phyloP scores from a whole-genome alignment of 2,797 vertebrate species.

The Alauda arvensis region DNA sequence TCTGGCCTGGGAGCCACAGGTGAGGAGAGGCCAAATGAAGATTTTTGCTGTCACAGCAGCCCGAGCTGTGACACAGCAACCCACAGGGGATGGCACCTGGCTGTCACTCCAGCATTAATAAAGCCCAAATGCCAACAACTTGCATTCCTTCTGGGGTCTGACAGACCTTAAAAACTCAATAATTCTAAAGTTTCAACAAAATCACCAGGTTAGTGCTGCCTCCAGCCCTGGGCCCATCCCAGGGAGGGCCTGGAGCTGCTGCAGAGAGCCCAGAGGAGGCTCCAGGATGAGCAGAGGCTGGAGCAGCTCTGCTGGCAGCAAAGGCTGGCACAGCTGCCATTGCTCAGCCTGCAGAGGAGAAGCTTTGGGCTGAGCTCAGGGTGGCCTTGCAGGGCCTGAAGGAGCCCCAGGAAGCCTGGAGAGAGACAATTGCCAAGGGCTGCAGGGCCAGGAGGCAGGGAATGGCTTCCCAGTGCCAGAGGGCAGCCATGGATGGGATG shows the following conservation, averaged over 20 bases:
- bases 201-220: neutral
- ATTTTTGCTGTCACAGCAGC: neutral
- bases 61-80: no score
- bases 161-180: neutral
- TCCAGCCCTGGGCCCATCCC: neutral
- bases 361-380: no score
- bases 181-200: neutral
- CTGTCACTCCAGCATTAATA: neutral
- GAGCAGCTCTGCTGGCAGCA: neutral
- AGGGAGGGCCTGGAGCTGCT: neutral
- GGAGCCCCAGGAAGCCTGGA: neutral
- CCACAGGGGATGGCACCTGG: neutral
- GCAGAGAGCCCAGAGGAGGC: neutral
- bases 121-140: neutral
- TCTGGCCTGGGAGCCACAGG: neutral
- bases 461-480: neutral
- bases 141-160: neutral
- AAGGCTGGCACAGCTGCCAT: neutral
- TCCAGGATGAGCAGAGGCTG: neutral
- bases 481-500: fast-evolving
- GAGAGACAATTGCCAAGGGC: no score
- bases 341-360: no score
- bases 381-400: neutral
- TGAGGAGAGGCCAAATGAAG: neutral
- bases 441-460: no score